Base-by-base conservation (phyloP, 1,140 invertebrate species). In the Drosophila albomicans region DNA sequence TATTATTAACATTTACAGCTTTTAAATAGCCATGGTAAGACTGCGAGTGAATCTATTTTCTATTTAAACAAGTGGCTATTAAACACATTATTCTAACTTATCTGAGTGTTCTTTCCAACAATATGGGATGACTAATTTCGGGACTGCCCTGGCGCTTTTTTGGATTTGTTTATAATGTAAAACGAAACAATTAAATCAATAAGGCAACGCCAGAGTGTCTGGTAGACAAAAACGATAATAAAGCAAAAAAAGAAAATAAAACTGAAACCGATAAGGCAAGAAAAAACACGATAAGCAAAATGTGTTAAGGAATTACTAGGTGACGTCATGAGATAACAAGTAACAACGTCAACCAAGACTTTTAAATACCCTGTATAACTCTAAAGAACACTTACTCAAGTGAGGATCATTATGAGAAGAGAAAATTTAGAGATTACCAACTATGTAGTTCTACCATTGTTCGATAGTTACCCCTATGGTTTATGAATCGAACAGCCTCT, bases 311-410 rank as follows among this genome's bases (percentile, higher is more conserved):
- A 78, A 70, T 69, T 61, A n/a, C 59, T 28, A 52, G 35, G 52
- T 86, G 82, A 86, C 82, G 82, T 86, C 82, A 86, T 49, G 35
- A 75, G 75, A 78, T 85, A 86, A 81, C 13, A 66, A 41, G 2
- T 13, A 43, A 52, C 3, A 38, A 48, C 3, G 28, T 6, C 2
- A 20, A 28, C 1, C 41, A 13, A 35, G 56, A 62, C 54, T 30
- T 68, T 8, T 58, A 48, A 20, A 59, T 59, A 59, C 41, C 57
- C 43, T 11, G 43, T 48, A 25, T 10, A 10, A 7, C 6, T 38
- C 35, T 7, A 38, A 38, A 38, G 4, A 25, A 38, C 3, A 10
- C 35, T 11, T 8, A 10, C 35, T 38, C 35, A 38, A 8, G 7
- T 10, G 35, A 11, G 8, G 8, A 38, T 38, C 35, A 38, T 10